These are phyloP conservation scores for Corythornis madagascariensis DNA, from an alignment of 2,113 vertebrate species.

Conservation along the genomic window DNA sequence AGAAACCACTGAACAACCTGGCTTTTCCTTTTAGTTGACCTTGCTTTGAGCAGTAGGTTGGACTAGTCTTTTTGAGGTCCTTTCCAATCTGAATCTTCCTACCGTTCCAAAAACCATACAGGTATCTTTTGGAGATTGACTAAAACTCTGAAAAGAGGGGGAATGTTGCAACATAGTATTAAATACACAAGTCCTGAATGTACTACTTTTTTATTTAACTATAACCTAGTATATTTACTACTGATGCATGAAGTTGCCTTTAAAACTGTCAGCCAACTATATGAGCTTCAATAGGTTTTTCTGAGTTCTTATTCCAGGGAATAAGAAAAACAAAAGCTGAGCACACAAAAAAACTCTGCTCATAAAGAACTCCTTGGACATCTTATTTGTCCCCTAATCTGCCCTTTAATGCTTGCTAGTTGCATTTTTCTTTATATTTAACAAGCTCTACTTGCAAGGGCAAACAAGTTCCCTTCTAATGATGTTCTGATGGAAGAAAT, in stretches of 20 bases:
- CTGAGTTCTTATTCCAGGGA: neutral
- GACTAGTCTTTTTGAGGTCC: neutral
- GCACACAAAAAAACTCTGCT: neutral
- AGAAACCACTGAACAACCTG: neutral
- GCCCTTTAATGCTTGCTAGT: conserved; percentile 1
- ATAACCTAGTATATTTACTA: neutral
- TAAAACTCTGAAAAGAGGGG: neutral
- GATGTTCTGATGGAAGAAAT: conserved; percentile 45
- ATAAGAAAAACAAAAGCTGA: conserved; percentile 18
- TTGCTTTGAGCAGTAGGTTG: neutral
- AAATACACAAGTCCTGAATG: neutral
- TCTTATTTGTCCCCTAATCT: conserved; percentile 35
- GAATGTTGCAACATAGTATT: neutral
- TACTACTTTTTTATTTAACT: neutral
- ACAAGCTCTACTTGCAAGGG: conserved; percentile 31
- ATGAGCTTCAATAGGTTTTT: neutral
- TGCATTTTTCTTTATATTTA: conserved; percentile 38
- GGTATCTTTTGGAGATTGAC: neutral
- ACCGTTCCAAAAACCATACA: neutral
- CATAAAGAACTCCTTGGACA: neutral
- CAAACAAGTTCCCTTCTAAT: conserved; percentile 53
- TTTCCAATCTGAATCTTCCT: neutral
- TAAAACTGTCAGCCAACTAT: neutral
- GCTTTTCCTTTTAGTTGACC: neutral
- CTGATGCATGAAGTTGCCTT: neutral